Conservation (phyloP, 2,113 vertebrate genomes). For the Caracal caracal region DNA sequence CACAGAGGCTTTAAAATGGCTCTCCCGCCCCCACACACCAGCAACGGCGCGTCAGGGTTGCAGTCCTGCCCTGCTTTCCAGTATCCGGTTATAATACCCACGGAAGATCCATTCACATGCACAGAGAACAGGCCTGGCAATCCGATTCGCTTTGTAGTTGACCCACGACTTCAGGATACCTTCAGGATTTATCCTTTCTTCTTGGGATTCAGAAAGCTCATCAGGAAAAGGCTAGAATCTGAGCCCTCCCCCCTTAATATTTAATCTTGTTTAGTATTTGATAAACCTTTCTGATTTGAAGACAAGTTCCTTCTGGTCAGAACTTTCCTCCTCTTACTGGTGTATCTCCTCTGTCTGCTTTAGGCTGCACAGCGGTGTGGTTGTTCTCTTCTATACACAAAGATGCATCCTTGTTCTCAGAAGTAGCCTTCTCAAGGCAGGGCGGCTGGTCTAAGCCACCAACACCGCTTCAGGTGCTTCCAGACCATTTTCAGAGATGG, state of each 20-base stretch:
- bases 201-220: neutral
- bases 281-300: neutral
- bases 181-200: neutral
- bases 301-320: neutral
- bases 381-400: neutral
- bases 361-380: neutral
- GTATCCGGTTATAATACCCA: too few species aligned
- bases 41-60: neutral
- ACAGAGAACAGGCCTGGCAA: neutral
- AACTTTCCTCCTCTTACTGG: neutral
- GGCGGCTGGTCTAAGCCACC: neutral
- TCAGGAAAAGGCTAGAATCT: neutral
- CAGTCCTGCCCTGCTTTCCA: neutral
- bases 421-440: neutral
- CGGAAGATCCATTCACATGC: neutral
- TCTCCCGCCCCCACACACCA: neutral
- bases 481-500: neutral
- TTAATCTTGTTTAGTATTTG: neutral
- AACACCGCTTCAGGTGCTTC: neutral
- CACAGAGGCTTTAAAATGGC: neutral
- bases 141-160: neutral
- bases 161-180: neutral
- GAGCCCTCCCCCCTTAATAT: neutral
- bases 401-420: neutral
- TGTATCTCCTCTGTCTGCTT: neutral